Evolutionary conservation across 2,888 invertebrate genomes (phyloP), one percentile per base, ranked within the genome.

Genomic region (Euspilapteryx auroguttella): DNA sequence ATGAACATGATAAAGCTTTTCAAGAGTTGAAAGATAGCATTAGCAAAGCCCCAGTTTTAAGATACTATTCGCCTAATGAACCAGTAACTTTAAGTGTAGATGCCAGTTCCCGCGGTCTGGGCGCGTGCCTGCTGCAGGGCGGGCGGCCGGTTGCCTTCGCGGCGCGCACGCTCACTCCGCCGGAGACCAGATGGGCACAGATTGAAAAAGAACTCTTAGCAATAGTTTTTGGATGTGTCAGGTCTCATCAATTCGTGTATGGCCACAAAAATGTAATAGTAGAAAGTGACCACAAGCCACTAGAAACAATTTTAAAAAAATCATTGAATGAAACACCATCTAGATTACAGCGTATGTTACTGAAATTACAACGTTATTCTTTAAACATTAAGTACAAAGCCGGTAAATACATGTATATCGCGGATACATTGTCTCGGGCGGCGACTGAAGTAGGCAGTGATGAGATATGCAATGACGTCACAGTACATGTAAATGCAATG

Each of bases 201-300:
- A n/a, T n/a, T n/a, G n/a, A n/a, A n/a, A n/a, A n/a, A n/a, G n/a
- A n/a, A n/a, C n/a, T n/a, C n/a, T n/a, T n/a, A n/a, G n/a, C n/a
- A n/a, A n/a, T n/a, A n/a, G n/a, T n/a, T n/a, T 23, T 23, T 11
- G 24, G 24, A 9, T 24, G 24, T 24, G n/a, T 6, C 7, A 7
- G 10, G 7, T 35, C 33, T 21, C 33, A 38, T 6, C 32, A 25
- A 4, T 35, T 33, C 11, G 31, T 38, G 2, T 38, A 27, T 25
- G 38, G 34, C 2, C 33, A 32, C 11, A 21, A 39, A 17, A 32
- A 34, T 17, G 27, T 46, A 2, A 36, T 29, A 11, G 37, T 51
- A 3, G 30, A 44, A 20, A 40, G 40, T 17, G 50, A 54, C 33
- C 48, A 54, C 30, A 48, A 47, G 31, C 50, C 46, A 0, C 31